Evolutionary conservation across 1,140 invertebrate genomes (phyloP), one percentile per base, ranked within the genome.

Genomic region (Macrocentrus cingulum): DNA sequence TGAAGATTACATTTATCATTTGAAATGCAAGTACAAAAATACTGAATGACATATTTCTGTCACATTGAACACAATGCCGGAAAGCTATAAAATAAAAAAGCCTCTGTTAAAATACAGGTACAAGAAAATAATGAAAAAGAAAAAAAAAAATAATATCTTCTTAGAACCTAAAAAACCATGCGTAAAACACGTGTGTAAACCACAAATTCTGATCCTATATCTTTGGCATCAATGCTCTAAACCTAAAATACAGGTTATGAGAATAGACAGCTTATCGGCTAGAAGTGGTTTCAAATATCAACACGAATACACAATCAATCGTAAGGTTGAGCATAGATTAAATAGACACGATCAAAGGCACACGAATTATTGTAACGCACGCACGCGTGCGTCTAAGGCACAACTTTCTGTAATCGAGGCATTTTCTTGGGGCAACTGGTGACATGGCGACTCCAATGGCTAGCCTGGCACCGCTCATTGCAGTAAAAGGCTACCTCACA

Each of bases 381-480:
- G n/a, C n/a, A n/a, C n/a, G n/a, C 25, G 25, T 48, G 55, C 37
- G 2, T 36, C 60, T 56, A 60, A 52, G 57, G 72, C 11, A 37
- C 55, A 29, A 79, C 65, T 63, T 77, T 77, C 19, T 76, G 75
- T 1, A 77, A 59, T 32, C 69, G 72, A 18, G 75, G 76, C 74
- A 79, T 77, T 41, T 69, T 75, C 48, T 76, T 77, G 0, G 71
- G 71, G 52, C 75, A 79, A 13, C 62, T 70, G 1, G 59, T 55
- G 3, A 72, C 69, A 36, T 79, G 76, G 6, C 66, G n/a, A 7
- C 13, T 60, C 75, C 76, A 79, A 20, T 79, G 76, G 20, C 67
- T 66, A 9, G 65, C 44, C 59, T 79, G 76, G 49, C 75, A 79
- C 9, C 52, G 54, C 56, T 72, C 67, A 32, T 77, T 67, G 41